Base-by-base conservation (phyloP, 2,113 vertebrate genomes). In the Himantopus leucocephalus region DNA sequence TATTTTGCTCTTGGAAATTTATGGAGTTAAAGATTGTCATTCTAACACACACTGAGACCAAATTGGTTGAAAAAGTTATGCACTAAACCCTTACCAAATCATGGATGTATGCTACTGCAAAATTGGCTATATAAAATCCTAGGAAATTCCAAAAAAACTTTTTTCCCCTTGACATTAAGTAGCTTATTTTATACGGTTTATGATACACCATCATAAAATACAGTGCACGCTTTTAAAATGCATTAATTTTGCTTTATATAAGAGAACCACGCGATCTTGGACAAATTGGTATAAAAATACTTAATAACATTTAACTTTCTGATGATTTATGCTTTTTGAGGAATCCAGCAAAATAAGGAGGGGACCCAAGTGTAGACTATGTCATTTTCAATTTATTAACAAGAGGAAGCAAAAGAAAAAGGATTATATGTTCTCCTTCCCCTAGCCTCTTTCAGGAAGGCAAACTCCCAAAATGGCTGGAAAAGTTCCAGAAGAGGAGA, bases 401-500 rank as follows among this genome's bases (percentile, higher is more conserved):
- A 92, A 94, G 50, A 73, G 64, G 45, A 93, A 82, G 43, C 47
- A 91, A 77, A n/a, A 90, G 41, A 64, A 81, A 78, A 88, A 77
- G 45, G 34, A 68, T 82, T 90, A 34, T 74, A 79, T 45, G 34
- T 56, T 87, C 35, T 94, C 39, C 79, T 94, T 82, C 41, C n/a
- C n/a, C 60, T 56, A 71, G 50, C 23, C 48, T 71, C 34, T 94
- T 63, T 93, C 84, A 94, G 47, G 32, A 77, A 96, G 27, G 43
- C 72, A 68, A 96, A 74, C 45, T 70, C 47, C 52, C 34, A 9
- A 81, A 85, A 64, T 19, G 8, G 22, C 22, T 94, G 93, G 76
- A 89, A 56, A 95, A 47, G 37, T 75, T 88, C 77, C 76, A 89
- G 64, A 79, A 94, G 85, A 97, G 66, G 91, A 96, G 62, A 48